Conservation (phyloP, 2,888 invertebrate genomes). For the Diplazon laetatorius region DNA sequence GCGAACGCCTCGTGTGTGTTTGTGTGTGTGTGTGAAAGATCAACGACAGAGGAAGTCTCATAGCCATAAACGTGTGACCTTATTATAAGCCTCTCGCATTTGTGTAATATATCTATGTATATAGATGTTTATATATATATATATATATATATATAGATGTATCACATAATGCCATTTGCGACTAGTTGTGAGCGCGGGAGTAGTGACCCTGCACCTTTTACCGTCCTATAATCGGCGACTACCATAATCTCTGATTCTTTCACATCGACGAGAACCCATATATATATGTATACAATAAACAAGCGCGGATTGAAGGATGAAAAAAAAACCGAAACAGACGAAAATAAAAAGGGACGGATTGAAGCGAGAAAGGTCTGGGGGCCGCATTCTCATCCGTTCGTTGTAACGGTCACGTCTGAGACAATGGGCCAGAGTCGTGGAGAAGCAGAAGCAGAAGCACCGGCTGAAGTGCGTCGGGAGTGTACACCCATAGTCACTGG, state of each 20-base stretch:
- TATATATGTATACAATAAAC: too few species aligned
- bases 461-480: conserved; percentile 38
- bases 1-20: too few species aligned
- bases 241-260: conserved; percentile 20
- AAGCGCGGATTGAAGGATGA: conserved; percentile 1
- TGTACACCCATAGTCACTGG: conserved; percentile 1
- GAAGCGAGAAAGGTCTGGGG: conserved; percentile 37
- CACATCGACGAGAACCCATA: conserved; percentile 18
- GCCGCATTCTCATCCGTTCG: conserved; percentile 53
- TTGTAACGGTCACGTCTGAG: conserved; percentile 63
- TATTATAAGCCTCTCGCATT: conserved; percentile 54
- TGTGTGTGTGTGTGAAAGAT: too few species aligned
- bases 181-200: conserved; percentile 11
- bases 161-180: conserved; percentile 5
- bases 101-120: neutral
- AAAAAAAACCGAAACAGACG: conserved; percentile 9
- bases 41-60: conserved; percentile 35
- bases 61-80: conserved; percentile 46
- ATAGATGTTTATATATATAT: neutral
- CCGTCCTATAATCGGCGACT: conserved; percentile 16
- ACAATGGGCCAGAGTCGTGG: conserved; percentile 54
- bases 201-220: conserved; percentile 49
- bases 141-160: neutral
- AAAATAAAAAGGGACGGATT: neutral
- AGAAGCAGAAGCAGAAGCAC: conserved; percentile 35